Evolutionary conservation across 2,113 vertebrate genomes (phyloP).

Genomic region (Butastur rufipennis): DNA sequence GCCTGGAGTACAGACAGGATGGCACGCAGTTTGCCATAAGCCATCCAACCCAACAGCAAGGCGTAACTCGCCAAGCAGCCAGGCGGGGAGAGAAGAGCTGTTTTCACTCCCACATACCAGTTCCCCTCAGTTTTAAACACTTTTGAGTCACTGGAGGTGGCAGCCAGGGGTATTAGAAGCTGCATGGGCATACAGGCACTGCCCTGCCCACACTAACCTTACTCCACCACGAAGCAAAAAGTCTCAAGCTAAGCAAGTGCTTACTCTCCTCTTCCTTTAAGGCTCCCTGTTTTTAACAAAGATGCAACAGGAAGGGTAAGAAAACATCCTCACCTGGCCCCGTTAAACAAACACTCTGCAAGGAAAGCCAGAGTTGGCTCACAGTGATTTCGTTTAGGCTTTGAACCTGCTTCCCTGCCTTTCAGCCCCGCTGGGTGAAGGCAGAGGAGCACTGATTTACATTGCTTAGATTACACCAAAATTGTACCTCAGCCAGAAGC

Average conservation of each 20-base stretch:
- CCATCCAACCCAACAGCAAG: background rate
- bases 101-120: background rate
- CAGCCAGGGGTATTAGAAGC: background rate
- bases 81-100: background rate
- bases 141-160: background rate
- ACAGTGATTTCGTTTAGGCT: background rate
- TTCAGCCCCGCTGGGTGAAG: rapidly evolving
- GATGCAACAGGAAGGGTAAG: background rate
- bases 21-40: background rate
- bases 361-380: background rate
- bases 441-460: background rate
- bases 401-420: background rate
- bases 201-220: background rate
- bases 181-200: background rate
- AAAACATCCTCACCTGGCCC: background rate
- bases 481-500: background rate
- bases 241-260: background rate
- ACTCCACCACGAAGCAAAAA: background rate
- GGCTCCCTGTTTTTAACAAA: background rate
- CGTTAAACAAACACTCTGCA: background rate
- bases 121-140: background rate
- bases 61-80: background rate
- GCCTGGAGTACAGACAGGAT: background rate
- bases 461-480: background rate
- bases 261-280: background rate